Base-by-base conservation (phyloP, 2,797 vertebrate species). In the Acipenser oxyrinchus region DNA sequence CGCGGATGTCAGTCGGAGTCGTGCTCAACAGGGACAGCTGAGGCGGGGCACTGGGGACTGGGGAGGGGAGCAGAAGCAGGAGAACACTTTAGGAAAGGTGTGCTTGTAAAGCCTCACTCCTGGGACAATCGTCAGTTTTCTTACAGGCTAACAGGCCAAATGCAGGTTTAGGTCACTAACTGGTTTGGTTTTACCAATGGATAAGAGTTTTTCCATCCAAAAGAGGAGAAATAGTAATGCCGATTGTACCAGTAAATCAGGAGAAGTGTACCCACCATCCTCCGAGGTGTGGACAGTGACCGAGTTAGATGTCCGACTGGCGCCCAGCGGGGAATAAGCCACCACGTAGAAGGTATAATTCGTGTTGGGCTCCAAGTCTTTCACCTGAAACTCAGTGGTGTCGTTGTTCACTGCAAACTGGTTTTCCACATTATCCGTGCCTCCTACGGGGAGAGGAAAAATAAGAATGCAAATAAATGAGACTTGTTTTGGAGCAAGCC, bases 351-450 rank as follows among this genome's bases (percentile, higher is more conserved):
- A 96, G 48, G 93, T 92, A 58, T 99, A 99, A 72, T 90, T 90
- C 4, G 93, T 98, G 64, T 94, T 89, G 8, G 97, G 95, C 53
- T 93, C 93, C 73, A 99, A 88, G 74, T 99, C 96, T 82, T 88
- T 96, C 71, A 98, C 87, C 23, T 91, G 91, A 69, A 95, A 90
- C 79, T 99, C 95, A 0, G 92, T 96, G 9, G 96, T 98, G 79
- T 97, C 94, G 0, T 98, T 98, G 82, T 96, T 98, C 81, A 99
- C 93, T 0, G 95, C 97, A 84, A 96, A 97, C 83, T 98, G 96
- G 81, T 96, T 95, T 74, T 99, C 97, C 81, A 94, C 88, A 0
- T 95, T 94, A 76, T 97, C 90, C 50, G 87, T 85, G 23, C 23
- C 23, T 58, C 93, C 97, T 99, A 84, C 48, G 77, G 73, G 51